Conservation (phyloP, 1,140 invertebrate genomes). For the Cydia splendana region DNA sequence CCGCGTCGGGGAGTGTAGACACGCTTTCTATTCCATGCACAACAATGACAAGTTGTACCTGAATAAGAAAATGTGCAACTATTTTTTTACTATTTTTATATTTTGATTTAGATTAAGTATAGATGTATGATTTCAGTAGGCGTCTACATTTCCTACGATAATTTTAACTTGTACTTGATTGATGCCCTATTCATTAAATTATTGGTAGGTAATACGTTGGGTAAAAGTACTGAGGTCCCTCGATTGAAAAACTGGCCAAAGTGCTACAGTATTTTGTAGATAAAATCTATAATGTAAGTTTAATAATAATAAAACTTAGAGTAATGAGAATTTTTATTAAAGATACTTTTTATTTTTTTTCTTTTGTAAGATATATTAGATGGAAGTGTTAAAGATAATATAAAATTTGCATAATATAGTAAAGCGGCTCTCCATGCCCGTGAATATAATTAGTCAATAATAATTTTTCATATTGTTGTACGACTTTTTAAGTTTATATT, state of each 20-base stretch:
- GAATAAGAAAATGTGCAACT: constrained; percentile 71
- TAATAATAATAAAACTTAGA: constrained; percentile 76
- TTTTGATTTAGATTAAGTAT: constrained; percentile 79
- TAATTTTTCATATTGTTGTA: constrained; percentile 90
- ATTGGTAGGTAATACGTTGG: constrained; percentile 65
- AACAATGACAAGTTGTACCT: constrained; percentile 69
- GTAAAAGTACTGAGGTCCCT: constrained; percentile 53
- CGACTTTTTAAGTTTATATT: constrained; percentile 92
- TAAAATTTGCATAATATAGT: constrained; percentile 82
- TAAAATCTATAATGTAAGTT: constrained; percentile 78
- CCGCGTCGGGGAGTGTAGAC: neutral
- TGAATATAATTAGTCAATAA: constrained; percentile 85
- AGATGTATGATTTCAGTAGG: constrained; percentile 72
- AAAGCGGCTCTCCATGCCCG: constrained; percentile 84
- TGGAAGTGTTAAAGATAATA: constrained; percentile 79
- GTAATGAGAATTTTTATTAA: constrained; percentile 80
- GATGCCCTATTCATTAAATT: constrained; percentile 69
- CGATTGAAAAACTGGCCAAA: constrained; percentile 73
- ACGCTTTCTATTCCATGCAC: constrained; percentile 48
- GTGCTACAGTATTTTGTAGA: constrained; percentile 78
- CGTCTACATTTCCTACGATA: constrained; percentile 44
- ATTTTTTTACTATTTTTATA: constrained; percentile 80
- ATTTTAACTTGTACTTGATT: constrained; percentile 71
- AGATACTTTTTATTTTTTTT: constrained; percentile 77
- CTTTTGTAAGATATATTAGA: constrained; percentile 80